Base-by-base conservation (phyloP, 2,888 invertebrate genomes). In the Blastobasis lacticolella region DNA sequence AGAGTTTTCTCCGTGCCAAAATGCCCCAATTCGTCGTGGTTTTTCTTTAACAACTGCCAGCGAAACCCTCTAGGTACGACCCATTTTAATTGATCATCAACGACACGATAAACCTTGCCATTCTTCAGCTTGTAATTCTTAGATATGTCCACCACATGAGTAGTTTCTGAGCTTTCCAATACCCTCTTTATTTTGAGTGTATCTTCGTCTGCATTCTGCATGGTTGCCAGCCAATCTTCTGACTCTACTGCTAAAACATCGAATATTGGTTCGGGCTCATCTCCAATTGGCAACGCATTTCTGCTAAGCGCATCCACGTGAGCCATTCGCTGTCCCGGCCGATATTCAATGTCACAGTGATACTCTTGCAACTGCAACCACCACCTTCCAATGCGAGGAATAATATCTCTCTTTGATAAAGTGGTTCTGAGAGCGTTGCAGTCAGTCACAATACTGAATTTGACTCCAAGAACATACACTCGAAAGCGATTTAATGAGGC, bases 361-460 rank as follows among this genome's bases (percentile, higher is more conserved):
- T 23, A 49, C 10, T 49, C 49, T 38, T 49, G 49, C 38, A 49
- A 6, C 6, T 45, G 42, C 3, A 49, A 7, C 49, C 49, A 49
- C 49, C 44, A 45, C 1, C 23, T 10, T 10, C 10, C 23, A 10
- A 45, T 36, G 5, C 45, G 9, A 5, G 45, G 45, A 8, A 45
- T 10, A 45, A 45, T 10, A 36, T 63, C 69, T 43, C 64, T 66
- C 42, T 52, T 55, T 7, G 62, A 63, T 6, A 63, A 69, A 6
- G 62, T 65, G 23, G 62, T 57, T 2, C 76, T 49, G 1, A 72
- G 55, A 44, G 67, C 61, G n/a, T 61, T 63, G 7, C 62, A 56
- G 37, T 78, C 74, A 0, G 75, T 76, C 0, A 67, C 49, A 5
- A 78, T 56, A 40, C 54, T 55, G 37, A 57, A 54, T n/a, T 42